Percentiles rank a stretch among this genome's conserved stretches.
These are phyloP conservation scores for Callithrix jacchus DNA, from an alignment of 2,113 vertebrate species.

Conservation along the genomic window DNA sequence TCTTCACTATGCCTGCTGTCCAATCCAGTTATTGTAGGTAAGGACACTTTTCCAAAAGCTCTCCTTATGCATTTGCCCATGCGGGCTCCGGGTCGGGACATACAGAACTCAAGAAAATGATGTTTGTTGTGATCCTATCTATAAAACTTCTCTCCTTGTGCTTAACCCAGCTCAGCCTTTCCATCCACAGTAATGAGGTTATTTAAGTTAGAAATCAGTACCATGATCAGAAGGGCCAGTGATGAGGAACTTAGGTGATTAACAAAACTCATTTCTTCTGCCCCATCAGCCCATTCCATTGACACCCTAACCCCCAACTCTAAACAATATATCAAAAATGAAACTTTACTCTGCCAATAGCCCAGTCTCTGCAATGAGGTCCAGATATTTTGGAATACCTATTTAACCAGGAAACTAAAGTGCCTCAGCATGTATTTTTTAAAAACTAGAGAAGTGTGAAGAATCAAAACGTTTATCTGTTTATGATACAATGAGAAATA, in stretches of 20 bases:
- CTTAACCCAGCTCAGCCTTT: neutral
- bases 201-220: neutral
- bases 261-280: neutral
- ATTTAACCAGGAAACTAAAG: neutral
- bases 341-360: neutral
- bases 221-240: neutral
- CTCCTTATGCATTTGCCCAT: neutral
- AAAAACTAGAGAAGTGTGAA: neutral
- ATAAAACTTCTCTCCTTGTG: neutral
- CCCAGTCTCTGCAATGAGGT: neutral
- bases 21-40: neutral
- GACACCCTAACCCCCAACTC: neutral
- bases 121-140: neutral
- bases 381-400: neutral
- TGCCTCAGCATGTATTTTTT: neutral
- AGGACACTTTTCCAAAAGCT: neutral
- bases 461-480: constrained; percentile 25
- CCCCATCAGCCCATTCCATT: neutral
- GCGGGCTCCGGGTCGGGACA: neutral
- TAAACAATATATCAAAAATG: neutral
- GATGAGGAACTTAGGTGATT: neutral
- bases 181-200: neutral
- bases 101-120: neutral
- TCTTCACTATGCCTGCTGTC: neutral
- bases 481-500: constrained; percentile 25